Conservation (phyloP, 2,113 vertebrate genomes). For the Chrysemys picta region DNA sequence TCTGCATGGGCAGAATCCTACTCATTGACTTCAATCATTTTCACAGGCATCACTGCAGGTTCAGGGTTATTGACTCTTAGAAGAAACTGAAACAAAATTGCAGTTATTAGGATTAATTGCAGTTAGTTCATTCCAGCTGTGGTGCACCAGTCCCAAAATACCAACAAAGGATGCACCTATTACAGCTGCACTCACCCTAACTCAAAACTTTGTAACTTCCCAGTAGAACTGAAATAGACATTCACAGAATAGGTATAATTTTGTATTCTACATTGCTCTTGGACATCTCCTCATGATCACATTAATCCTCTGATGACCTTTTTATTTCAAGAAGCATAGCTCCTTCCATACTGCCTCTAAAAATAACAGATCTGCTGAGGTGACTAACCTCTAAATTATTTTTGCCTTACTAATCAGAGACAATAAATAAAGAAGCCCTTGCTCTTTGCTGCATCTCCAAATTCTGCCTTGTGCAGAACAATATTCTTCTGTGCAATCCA, state of each 20-base stretch:
- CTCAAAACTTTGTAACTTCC: neutral
- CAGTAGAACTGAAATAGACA: neutral
- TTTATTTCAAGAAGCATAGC: constrained; percentile 4
- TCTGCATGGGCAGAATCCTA: neutral
- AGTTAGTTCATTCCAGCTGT: neutral
- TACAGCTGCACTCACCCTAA: neutral
- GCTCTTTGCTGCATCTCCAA: neutral
- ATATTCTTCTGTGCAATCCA: neutral
- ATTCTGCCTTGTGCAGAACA: neutral
- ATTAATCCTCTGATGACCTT: constrained; percentile 22
- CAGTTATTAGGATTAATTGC: neutral
- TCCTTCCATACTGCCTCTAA: neutral
- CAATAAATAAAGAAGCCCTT: neutral
- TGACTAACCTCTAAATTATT: constrained; percentile 13
- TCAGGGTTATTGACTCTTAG: neutral
- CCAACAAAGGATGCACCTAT: neutral
- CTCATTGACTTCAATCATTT: no score
- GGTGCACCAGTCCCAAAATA: neutral
- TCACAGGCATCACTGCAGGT: neutral
- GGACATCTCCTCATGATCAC: neutral
- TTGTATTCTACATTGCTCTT: neutral
- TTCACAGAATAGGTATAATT: neutral
- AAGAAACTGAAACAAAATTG: neutral
- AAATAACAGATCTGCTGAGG: neutral
- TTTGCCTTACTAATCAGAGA: constrained; percentile 20